Evolutionary conservation across 1,140 invertebrate species (phyloP), one percentile per base, ranked within the genome.

Genomic region (Hylaeus anthracinus): DNA sequence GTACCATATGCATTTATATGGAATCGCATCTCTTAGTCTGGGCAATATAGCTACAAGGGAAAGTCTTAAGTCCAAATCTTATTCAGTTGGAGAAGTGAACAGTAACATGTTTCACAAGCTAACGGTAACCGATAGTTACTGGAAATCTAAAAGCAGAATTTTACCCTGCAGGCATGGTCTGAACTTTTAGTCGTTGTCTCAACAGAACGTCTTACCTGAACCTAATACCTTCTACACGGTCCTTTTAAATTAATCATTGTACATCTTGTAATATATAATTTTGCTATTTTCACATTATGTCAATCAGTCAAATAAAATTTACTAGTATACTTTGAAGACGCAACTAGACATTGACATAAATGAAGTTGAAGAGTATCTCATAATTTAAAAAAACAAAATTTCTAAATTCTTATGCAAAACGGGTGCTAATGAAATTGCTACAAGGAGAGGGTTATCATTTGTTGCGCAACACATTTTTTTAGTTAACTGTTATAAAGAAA

Each of bases 21-120:
- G 82, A 72, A 85, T 41, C 45, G 61, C 60, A 81, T 70, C 65
- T 55, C 48, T 58, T 43, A 39, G 79, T 14, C 39, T 45, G 43
- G 12, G 67, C 26, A 66, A 78, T 48, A 43, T 67, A 73, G 65
- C 67, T 72, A 51, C 2, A 12, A 71, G 76, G 67, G 76, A 78
- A 78, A 78, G 76, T 72, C 3, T 45, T n/a, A n/a, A 43, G 37
- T 63, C 51, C 48, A 14, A 63, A 39, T 64, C 61, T 70, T 61
- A 37, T 39, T 63, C 5, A 51, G 45, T 64, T 6, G 5, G 4
- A 8, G 5, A 45, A 56, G 26, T 41, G 55, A 56, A 67, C 58
- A 70, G 43, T 39, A 64, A 74, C 15, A 43, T 15, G 15, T 64
- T 43, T 39, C 56, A 15, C 6, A n/a, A 51, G 0, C 26, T 2